Evolutionary conservation across 2,888 invertebrate species (phyloP).

Genomic region (Cylloceria caligata): DNA sequence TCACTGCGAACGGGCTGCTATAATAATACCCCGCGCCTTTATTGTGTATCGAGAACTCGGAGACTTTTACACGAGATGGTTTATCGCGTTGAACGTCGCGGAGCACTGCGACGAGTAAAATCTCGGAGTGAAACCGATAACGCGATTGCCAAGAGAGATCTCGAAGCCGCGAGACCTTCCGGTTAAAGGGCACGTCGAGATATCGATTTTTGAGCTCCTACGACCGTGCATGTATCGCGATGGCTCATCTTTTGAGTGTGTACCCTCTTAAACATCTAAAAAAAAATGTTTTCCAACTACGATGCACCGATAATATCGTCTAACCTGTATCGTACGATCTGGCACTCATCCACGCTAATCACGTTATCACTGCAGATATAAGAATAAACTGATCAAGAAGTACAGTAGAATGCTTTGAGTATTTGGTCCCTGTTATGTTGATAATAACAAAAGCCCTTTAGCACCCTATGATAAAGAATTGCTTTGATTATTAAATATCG

Average conservation of each 20-base stretch:
- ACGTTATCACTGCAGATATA: conserved; percentile 37
- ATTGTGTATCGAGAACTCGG: neutral
- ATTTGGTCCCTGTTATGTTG: neutral
- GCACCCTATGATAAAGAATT: no score
- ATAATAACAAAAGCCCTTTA: no score
- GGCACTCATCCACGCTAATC: conserved; percentile 50
- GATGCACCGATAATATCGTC: conserved; percentile 8
- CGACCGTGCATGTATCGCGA: neutral
- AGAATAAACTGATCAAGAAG: conserved; percentile 15
- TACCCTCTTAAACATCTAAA: neutral
- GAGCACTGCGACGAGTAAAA: neutral
- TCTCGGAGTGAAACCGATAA: conserved; percentile 18
- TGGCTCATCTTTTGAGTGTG: neutral
- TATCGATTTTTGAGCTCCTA: conserved; percentile 30
- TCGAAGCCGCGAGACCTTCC: conserved; percentile 25
- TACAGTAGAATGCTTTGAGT: neutral
- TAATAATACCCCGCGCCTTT: neutral
- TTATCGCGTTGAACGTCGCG: conserved; percentile 3
- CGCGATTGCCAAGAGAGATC: conserved; percentile 26
- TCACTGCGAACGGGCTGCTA: neutral
- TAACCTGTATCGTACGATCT: conserved; percentile 30
- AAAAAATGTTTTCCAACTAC: no score
- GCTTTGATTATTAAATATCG: neutral
- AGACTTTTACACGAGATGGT: conserved; percentile 16
- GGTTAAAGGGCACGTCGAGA: conserved; percentile 39